These are phyloP conservation scores for Xiphorhynchus erythropygius DNA, from an alignment of 2,797 vertebrate species.

Conservation along the genomic window DNA sequence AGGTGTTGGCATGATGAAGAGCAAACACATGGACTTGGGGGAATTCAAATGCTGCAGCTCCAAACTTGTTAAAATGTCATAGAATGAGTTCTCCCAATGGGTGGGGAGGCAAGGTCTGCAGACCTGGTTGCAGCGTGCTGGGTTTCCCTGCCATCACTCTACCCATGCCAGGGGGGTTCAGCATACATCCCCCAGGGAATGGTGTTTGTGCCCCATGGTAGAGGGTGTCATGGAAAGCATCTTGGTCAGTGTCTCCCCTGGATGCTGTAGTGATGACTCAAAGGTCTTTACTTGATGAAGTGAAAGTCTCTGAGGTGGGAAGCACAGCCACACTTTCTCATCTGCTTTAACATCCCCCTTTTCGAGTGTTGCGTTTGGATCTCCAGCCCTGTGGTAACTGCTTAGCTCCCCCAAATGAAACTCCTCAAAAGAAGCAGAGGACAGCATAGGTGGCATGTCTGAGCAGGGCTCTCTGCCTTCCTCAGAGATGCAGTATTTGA, in stretches of 20 bases:
- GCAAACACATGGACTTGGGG: too few relatives aligned
- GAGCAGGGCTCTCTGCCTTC: neutral
- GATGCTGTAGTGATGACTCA: neutral
- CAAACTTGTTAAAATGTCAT: neutral
- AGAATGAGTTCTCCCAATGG: neutral
- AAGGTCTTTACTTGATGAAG: neutral
- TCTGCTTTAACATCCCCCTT: neutral
- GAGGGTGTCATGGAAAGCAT: fast-evolving
- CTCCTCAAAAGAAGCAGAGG: neutral
- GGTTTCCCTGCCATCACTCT: neutral
- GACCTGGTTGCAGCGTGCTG: neutral
- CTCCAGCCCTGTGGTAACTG: neutral
- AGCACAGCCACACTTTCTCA: neutral
- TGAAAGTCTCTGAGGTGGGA: neutral
- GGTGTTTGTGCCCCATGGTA: neutral
- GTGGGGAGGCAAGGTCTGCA: neutral
- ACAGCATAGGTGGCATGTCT: fast-evolving
- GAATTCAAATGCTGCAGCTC: neutral
- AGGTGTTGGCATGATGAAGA: neutral
- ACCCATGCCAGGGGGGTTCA: neutral
- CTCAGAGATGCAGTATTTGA: neutral
- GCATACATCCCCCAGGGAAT: neutral
- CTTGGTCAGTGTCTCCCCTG: neutral
- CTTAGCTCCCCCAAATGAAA: neutral
- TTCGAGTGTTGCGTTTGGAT: neutral